Percentiles rank a stretch among this genome's conserved stretches.
These are phyloP conservation scores for Colaptes auratus DNA, from an alignment of 2,113 vertebrate species.

Conservation along the genomic window DNA sequence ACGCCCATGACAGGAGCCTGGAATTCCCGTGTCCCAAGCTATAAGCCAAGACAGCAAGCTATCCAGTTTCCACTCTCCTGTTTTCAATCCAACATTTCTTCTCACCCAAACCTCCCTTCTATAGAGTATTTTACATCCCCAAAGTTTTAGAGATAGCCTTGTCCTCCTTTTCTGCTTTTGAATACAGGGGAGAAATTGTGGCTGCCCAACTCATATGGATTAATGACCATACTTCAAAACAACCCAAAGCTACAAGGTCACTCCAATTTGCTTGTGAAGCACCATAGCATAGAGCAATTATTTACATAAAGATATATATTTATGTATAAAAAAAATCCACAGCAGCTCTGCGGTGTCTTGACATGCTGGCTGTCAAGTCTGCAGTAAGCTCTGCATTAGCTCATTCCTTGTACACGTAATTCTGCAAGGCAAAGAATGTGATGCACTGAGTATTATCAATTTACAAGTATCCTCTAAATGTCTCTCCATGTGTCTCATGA, in stretches of 20 bases:
- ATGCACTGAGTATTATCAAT: neutral
- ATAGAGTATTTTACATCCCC: neutral
- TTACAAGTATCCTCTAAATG: neutral
- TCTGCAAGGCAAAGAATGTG: neutral
- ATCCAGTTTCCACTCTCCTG: slow-evolving; percentile 14
- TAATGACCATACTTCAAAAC: neutral
- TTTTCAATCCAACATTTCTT: slow-evolving; percentile 1
- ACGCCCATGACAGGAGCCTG: slow-evolving; percentile 21
- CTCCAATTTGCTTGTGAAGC: neutral
- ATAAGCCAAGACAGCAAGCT: neutral
- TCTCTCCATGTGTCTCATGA: neutral
- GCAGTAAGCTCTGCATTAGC: neutral
- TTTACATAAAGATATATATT: neutral
- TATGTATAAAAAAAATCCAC: neutral
- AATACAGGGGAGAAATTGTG: neutral
- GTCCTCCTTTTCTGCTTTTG: neutral
- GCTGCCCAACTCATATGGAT: neutral
- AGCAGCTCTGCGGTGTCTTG: neutral
- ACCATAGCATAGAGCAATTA: neutral
- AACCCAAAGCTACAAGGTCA: neutral
- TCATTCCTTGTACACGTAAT: neutral
- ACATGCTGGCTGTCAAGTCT: neutral
- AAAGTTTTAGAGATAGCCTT: neutral
- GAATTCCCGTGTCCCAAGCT: neutral
- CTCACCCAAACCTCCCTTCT: neutral